Base-by-base conservation (phyloP, 1,140 invertebrate species). In the Drosophila nasuta region DNA sequence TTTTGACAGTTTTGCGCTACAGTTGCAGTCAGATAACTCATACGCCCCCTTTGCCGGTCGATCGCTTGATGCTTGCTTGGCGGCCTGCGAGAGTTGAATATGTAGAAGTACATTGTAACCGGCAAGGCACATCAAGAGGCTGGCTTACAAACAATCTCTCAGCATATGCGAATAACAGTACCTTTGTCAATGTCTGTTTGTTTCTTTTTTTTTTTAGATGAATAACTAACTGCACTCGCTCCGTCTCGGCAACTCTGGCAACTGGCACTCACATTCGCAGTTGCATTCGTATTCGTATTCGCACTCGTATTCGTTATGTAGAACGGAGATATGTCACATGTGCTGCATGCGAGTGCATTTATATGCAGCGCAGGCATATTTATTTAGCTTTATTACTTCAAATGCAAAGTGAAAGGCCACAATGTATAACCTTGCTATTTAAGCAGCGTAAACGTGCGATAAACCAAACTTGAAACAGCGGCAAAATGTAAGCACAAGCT, bases 381-480 rank as follows among this genome's bases (percentile, higher is more conserved):
- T 85, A 78, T 81, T 77, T 85, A 78, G 71, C 60, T 67, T 48
- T 63, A 72, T 54, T 83, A 75, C 79, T 79, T 87, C 77, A 87
- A 87, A 88, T 83, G 81, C 81, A 89, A 89, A 89, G 85, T 89
- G 85, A 89, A 89, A 89, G 85, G 85, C 85, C 81, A 76, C 75
- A 70, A 64, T 78, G 72, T 87, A 79, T 88, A 89, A 89, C 85
- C 85, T 89, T 89, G 85, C 85, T 89, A 89, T 90, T 89, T 90
- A 90, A 85, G 78, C 75, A 81, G 72, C 81, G 79, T 85, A 89
- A 85, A 85, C 86, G 86, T 89, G 81, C 85, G 79, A 88, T 88
- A 89, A 89, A 88, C 85, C 79, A 89, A 88, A 79, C 85, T 83
- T 83, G 80, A 81, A 89, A 88, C 81, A 85, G 38, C 56, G 15